Conservation (phyloP, 2,797 vertebrate genomes). For the Eulemur rubriventer region DNA sequence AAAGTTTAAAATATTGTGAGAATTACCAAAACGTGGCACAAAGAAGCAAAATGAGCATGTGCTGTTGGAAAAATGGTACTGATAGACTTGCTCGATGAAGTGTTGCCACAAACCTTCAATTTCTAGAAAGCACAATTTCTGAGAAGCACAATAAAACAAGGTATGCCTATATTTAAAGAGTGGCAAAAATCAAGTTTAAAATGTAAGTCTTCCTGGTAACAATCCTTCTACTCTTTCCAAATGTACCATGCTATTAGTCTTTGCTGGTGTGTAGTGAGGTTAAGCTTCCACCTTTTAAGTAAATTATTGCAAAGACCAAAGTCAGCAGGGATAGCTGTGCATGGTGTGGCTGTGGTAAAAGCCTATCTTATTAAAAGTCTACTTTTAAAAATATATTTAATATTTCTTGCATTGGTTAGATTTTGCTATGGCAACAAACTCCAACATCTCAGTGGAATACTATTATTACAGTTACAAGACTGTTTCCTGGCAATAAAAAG, state of each 20-base stretch:
- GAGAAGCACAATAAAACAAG: not conserved
- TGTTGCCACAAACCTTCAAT: not conserved
- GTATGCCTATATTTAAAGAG: not conserved
- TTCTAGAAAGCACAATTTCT: not conserved
- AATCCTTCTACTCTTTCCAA: not conserved
- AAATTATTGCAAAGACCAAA: not conserved
- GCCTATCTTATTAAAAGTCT: not conserved
- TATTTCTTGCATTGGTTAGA: constrained; percentile 6
- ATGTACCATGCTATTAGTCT: not conserved
- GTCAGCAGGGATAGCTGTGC: not conserved
- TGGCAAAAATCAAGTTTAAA: not conserved
- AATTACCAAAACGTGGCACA: not conserved
- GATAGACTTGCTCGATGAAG: not conserved
- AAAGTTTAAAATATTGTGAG: not conserved
- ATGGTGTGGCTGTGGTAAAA: not conserved
- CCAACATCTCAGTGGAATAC: not conserved
- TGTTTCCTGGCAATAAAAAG: not conserved
- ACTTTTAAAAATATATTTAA: constrained; percentile 6
- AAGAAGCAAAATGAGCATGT: not conserved
- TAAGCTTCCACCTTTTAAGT: not conserved
- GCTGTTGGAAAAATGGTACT: not conserved
- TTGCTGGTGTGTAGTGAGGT: not conserved
- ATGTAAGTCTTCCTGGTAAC: not conserved
- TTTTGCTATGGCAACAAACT: constrained; percentile 51
- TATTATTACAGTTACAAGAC: not conserved